Evolutionary conservation across 2,113 vertebrate species (phyloP), one percentile per base, ranked within the genome.

Genomic region (Balaeniceps rex): DNA sequence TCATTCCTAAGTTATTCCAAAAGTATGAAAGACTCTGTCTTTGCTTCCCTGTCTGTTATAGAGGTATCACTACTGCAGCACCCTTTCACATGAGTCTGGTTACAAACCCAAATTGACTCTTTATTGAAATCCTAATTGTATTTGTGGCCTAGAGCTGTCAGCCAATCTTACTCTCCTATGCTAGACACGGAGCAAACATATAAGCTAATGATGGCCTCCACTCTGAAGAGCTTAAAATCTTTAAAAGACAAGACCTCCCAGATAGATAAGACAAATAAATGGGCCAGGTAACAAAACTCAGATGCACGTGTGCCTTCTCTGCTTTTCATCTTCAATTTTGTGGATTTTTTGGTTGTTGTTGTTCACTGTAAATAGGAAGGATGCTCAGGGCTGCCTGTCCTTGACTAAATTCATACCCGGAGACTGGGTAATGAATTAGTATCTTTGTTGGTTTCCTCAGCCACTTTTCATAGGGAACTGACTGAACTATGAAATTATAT

Each of bases 111-210:
- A 82, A 87, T 1, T 58, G 47, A 64, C 60, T 95, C 87, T 74
- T 90, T 84, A 91, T 95, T 97, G 92, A 97, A 93, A 96, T 87
- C 93, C 87, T 96, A 94, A 97, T 97, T 96, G 93, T 95, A 69
- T 94, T 87, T 94, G 94, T 95, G 82, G 96, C 94, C 95, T 96
- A 89, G 88, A 97, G 94, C 94, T 95, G 91, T 97, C 96, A 95
- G 58, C 94, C 77, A 75, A 69, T 91, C 74, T 93, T 90, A 58
- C 55, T 74, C 71, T 93, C 52, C 54, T 82, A 23, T 70, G 70
- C 65, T 94, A 94, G 94, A 72, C 88, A 77, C 74, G 96, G 77
- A 94, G 83, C 87, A 97, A 96, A 97, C 94, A 97, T 55, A 85
- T 88, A 95, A 90, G 88, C 84, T 93, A 94, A 95, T 94, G 95